A percentile compares a stretch with the other conserved stretches of the same genome.
These are phyloP conservation scores for Ctenicera cuprea DNA, from an alignment of 2,888 invertebrate species.

Conservation along the genomic window DNA sequence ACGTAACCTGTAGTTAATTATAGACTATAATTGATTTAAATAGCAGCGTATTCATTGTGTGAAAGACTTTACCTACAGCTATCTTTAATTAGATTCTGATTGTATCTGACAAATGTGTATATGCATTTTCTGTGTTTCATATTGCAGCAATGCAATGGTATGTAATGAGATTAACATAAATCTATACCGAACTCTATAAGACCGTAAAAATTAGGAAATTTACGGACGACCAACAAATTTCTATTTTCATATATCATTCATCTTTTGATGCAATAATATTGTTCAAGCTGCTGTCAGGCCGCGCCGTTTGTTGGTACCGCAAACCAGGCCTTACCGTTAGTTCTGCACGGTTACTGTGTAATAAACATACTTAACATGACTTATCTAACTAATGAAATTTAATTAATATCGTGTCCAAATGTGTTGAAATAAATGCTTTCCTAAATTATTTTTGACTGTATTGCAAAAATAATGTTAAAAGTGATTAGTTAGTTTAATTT, in stretches of 20 bases:
- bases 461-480: no score
- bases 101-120: neutral
- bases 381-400: neutral
- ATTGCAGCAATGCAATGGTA: no score
- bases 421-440: neutral
- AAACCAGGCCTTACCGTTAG: no score
- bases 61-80: neutral
- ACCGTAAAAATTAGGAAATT: neutral
- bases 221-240: neutral
- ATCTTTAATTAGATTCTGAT: conserved; percentile 14
- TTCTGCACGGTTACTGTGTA: no score
- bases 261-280: conserved; percentile 3
- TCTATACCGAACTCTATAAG: no score
- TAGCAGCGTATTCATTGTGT: conserved; percentile 11
- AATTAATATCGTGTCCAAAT: neutral
- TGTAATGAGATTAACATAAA: no score
- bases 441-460: neutral
- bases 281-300: neutral
- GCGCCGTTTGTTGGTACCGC: no score
- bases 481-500: no score
- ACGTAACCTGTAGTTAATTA: conserved; percentile 11
- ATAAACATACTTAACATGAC: neutral
- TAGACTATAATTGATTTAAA: conserved; percentile 17
- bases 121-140: neutral
- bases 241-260: conserved; percentile 4